Evolutionary conservation across 2,797 vertebrate genomes (phyloP).

Genomic region (Acipenser oxyrinchus): DNA sequence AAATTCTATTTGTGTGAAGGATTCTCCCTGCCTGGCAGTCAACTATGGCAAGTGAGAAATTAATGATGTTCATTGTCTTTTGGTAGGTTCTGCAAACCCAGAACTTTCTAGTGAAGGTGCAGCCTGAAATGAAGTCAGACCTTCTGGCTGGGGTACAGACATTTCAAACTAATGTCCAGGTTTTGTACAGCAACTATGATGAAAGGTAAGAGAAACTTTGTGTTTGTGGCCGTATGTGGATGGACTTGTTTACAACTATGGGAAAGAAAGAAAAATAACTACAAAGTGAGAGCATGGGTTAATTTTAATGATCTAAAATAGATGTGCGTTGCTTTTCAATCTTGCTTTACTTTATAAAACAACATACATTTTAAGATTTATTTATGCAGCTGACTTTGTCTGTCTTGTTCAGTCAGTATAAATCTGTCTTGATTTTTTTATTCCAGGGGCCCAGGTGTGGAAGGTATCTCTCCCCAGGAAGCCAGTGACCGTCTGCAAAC

Average conservation of each 20-base stretch:
- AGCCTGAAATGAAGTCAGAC: conserved; percentile 66
- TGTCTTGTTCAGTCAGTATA: conserved; percentile 1
- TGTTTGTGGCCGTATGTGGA: too few species aligned
- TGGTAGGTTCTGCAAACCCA: conserved; percentile 61
- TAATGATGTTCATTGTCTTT: too few species aligned
- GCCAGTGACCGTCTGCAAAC: conserved; percentile 67
- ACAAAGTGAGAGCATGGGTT: too few species aligned
- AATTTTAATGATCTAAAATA: too few species aligned
- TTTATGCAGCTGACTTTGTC: neutral
- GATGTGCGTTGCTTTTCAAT: too few species aligned
- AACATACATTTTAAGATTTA: neutral
- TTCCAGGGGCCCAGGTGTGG: conserved; percentile 55
- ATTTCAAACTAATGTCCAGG: conserved; percentile 47
- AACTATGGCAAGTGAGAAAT: too few species aligned
- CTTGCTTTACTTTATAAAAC: too few species aligned
- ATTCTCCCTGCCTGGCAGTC: too few species aligned
- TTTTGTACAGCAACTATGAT: conserved; percentile 61
- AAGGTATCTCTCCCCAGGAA: conserved; percentile 57
- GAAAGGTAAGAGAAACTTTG: conserved; percentile 42
- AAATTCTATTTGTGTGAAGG: too few species aligned
- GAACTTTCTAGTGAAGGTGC: conserved; percentile 58
- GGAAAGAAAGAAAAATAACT: too few species aligned
- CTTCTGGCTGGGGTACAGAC: conserved; percentile 52
- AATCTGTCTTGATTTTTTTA: neutral
- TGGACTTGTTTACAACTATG: too few species aligned